These are phyloP conservation scores for Dicaeum eximium DNA, from an alignment of 2,113 vertebrate species.

Conservation along the genomic window DNA sequence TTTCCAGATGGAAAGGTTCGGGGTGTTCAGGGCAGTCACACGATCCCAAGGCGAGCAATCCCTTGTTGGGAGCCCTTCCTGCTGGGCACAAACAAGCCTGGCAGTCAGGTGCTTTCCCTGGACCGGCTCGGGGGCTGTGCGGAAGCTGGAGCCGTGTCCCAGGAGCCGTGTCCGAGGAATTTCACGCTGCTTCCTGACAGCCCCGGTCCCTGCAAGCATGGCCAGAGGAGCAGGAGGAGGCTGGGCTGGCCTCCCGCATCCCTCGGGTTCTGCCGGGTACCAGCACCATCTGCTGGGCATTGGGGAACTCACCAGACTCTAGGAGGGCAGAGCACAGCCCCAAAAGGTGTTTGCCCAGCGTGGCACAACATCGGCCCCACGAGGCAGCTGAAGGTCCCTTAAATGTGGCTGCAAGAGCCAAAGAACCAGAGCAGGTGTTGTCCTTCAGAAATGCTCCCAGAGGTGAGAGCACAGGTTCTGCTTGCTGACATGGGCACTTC, in stretches of 20 bases:
- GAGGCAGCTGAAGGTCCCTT: background rate
- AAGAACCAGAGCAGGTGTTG: background rate
- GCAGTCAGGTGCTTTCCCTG: background rate
- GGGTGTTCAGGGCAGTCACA: background rate
- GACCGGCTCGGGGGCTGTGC: accelerated
- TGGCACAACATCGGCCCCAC: accelerated
- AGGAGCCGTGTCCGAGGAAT: background rate
- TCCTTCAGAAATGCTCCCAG: background rate
- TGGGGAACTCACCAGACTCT: background rate
- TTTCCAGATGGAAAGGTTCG: background rate
- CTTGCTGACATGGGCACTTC: background rate
- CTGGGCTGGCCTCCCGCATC: background rate
- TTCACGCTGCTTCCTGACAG: background rate
- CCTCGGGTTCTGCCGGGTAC: background rate
- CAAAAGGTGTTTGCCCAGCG: background rate
- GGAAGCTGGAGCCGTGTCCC: background rate
- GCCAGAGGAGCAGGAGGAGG: background rate
- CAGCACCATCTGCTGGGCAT: slow-evolving; percentile 31
- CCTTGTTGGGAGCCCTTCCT: background rate
- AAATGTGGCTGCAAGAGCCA: background rate
- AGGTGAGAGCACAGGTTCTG: background rate
- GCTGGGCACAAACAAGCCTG: background rate
- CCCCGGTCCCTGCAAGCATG: accelerated
- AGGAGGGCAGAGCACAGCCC: background rate
- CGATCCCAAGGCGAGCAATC: accelerated